Evolutionary conservation across 1,140 invertebrate genomes (phyloP).

Genomic region (Neotoxoptera formosana): DNA sequence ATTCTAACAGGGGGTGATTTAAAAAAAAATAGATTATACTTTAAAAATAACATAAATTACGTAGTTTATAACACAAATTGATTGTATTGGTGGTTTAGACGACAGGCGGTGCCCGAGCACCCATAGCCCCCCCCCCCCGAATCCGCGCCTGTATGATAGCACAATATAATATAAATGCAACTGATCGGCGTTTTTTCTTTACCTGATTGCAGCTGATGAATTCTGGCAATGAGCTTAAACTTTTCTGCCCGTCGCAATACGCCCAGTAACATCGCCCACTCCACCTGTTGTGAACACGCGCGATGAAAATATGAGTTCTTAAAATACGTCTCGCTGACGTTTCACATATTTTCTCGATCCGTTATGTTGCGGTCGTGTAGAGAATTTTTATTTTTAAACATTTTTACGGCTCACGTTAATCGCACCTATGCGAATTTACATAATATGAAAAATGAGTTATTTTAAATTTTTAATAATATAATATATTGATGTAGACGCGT

Average conservation of each 20-base stretch:
- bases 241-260: neutral
- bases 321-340: neutral
- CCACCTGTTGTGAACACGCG: neutral
- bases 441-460: neutral
- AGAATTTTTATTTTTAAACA: neutral
- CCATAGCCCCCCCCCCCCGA: no score
- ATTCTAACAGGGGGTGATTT: no score
- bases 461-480: neutral
- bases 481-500: neutral
- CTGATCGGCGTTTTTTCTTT: neutral
- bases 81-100: no score
- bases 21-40: no score
- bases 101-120: no score
- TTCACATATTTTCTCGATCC: neutral
- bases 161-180: neutral
- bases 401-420: neutral
- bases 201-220: constrained; percentile 33
- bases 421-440: neutral
- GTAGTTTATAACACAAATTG: no score
- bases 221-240: constrained; percentile 24
- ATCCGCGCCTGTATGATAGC: no score
- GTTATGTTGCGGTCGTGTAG: neutral
- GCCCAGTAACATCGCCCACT: constrained; percentile 47
- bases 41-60: no score
- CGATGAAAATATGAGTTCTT: neutral